Conservation (phyloP, 2,113 vertebrate genomes). For the Plestiodon gilberti region DNA sequence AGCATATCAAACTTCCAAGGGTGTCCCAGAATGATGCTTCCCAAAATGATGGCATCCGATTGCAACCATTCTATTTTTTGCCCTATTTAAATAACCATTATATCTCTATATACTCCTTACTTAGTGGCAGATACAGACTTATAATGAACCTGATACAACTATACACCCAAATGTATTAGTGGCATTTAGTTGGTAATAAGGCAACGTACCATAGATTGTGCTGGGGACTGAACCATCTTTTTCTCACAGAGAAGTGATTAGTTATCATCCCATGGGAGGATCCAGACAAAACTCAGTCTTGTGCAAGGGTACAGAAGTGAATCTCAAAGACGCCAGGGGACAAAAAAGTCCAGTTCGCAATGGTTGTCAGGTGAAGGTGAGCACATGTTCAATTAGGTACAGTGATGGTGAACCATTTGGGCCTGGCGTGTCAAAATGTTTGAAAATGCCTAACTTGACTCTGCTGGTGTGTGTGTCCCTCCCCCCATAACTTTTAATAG, state of each 20-base stretch:
- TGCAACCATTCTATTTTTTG: not conserved
- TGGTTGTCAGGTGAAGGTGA: no score
- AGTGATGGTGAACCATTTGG: no score
- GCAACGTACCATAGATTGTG: not conserved
- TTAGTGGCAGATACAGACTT: not conserved
- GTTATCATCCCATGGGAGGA: not conserved
- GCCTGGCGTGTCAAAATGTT: no score
- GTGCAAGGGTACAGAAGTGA: no score
- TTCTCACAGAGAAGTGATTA: no score
- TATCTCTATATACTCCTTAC: not conserved
- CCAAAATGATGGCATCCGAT: not conserved
- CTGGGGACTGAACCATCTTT: not conserved
- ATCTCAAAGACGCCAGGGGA: no score
- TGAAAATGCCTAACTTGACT: no score
- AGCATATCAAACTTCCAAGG: fast-evolving
- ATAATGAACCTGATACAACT: not conserved
- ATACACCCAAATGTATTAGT: not conserved
- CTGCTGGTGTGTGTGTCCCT: no score
- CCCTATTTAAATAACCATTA: no score
- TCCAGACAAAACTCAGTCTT: not conserved
- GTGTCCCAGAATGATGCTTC: not conserved
- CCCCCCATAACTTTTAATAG: no score
- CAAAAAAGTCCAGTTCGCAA: no score
- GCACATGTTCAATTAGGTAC: no score
- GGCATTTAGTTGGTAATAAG: not conserved